Evolutionary conservation across 2,888 invertebrate genomes (phyloP).

Genomic region (Eilema sororculum): DNA sequence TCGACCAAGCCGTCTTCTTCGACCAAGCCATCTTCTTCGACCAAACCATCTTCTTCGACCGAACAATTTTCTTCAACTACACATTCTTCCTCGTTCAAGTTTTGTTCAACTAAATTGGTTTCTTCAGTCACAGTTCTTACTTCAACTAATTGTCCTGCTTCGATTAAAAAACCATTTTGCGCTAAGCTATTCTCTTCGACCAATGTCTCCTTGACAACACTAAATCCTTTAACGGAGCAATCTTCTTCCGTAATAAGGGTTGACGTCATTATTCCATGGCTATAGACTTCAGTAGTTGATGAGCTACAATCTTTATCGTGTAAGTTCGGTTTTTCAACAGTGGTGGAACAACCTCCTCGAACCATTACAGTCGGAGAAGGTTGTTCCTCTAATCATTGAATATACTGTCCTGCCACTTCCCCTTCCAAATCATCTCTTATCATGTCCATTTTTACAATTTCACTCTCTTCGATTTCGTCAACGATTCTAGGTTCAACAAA

Average conservation of each 20-base stretch:
- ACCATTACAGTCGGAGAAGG: conserved; percentile 7
- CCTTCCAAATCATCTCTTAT: conserved; percentile 65
- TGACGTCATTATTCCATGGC: background rate
- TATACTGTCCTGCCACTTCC: conserved; percentile 56
- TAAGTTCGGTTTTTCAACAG: background rate
- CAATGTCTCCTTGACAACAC: background rate
- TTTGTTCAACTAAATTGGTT: background rate
- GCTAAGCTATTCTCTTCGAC: background rate
- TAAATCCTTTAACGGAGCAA: background rate
- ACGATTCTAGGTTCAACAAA: conserved; percentile 37
- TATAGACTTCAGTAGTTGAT: background rate
- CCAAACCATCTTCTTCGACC: background rate
- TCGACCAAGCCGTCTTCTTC: background rate
- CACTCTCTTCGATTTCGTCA: conserved; percentile 60
- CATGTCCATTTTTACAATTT: conserved; percentile 69
- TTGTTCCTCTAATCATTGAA: conserved; percentile 39
- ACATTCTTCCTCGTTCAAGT: background rate
- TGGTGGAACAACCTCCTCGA: conserved; percentile 20
- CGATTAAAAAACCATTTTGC: background rate
- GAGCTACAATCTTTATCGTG: background rate
- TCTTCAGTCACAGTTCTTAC: background rate
- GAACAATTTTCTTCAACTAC: background rate
- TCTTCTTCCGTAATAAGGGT: background rate
- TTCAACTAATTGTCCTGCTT: background rate
- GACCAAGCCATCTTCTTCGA: background rate